These are phyloP conservation scores for Harmothoe impar DNA, from an alignment of 2,888 invertebrate species.

Conservation along the genomic window DNA sequence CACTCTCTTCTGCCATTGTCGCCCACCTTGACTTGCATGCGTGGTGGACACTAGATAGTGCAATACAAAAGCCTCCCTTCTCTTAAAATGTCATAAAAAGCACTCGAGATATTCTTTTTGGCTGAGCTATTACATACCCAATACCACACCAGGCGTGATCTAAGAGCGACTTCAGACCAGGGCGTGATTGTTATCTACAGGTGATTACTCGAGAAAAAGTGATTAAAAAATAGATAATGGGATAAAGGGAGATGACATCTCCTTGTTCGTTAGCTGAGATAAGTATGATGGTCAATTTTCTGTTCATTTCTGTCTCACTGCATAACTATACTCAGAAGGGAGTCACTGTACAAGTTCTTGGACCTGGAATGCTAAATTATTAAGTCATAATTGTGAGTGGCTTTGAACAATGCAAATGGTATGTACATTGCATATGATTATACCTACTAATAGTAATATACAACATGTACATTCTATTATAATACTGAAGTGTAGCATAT, in stretches of 20 bases:
- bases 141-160: neutral
- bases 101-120: neutral
- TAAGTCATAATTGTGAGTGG: no score
- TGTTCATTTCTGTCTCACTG: neutral
- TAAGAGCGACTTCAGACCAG: neutral
- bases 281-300: conserved; percentile 2
- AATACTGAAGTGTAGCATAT: no score
- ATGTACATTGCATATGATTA: no score
- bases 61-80: neutral
- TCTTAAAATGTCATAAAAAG: conserved; percentile 39
- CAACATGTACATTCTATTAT: no score
- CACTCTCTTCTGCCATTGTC: neutral
- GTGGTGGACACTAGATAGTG: neutral
- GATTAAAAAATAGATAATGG: neutral
- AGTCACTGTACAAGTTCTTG: neutral
- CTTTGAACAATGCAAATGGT: no score
- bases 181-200: conserved; percentile 35
- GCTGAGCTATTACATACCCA: conserved; percentile 9
- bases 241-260: neutral
- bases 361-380: no score
- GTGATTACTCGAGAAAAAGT: neutral
- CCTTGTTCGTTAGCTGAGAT: neutral
- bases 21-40: neutral
- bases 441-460: no score
- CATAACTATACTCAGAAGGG: neutral